Evolutionary conservation across 2,797 vertebrate genomes (phyloP).

Genomic region (Catharus ustulatus): DNA sequence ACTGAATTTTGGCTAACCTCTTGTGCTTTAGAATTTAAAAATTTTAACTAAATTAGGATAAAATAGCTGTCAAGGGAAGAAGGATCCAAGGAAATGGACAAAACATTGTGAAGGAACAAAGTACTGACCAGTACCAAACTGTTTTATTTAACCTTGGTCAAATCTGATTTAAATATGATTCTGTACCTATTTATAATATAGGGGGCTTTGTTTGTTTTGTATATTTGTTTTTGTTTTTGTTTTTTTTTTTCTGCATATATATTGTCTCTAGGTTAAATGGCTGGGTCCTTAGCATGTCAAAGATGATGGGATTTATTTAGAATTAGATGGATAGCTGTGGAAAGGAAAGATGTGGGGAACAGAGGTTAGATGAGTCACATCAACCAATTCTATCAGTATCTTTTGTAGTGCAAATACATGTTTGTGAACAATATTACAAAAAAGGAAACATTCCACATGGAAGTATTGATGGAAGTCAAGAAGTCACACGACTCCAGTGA

Average conservation of each 20-base stretch:
- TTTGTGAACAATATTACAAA: neutral
- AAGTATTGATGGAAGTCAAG: neutral
- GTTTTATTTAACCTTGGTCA: neutral
- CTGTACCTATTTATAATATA: neutral
- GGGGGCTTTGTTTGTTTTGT: rapidly evolving
- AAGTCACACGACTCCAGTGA: neutral
- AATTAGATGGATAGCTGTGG: neutral
- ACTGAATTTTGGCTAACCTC: neutral
- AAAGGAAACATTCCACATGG: neutral
- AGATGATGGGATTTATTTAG: neutral
- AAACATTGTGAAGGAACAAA: neutral
- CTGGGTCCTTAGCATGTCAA: neutral
- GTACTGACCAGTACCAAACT: neutral
- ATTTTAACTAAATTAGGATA: neutral
- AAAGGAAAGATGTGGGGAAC: neutral
- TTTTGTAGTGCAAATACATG: neutral
- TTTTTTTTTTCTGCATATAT: neutral
- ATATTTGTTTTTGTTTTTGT: neutral
- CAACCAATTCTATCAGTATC: neutral
- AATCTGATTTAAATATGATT: neutral
- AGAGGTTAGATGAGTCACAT: neutral
- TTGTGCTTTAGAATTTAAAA: neutral
- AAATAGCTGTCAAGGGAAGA: neutral
- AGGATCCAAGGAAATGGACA: neutral
- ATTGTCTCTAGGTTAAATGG: neutral